Percentiles rank a stretch among this genome's conserved stretches.
Conservation (phyloP, 2,113 vertebrate species). For the Haemorhous mexicanus region DNA sequence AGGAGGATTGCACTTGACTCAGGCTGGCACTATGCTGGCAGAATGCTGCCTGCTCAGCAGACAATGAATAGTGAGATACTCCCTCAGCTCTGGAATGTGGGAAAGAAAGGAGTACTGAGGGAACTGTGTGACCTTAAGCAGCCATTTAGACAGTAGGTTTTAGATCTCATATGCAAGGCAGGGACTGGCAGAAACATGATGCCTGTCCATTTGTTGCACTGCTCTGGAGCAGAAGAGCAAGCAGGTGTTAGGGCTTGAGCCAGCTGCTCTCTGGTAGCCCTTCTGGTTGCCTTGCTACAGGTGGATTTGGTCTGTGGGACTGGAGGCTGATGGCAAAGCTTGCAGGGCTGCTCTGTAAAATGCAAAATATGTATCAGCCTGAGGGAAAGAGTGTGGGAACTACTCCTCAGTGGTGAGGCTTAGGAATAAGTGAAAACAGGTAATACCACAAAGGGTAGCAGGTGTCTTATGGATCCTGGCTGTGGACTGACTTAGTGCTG, state of each 20-base stretch:
- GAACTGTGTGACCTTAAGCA: background rate
- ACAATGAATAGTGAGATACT: background rate
- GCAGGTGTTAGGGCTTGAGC: background rate
- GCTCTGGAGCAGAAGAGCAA: background rate
- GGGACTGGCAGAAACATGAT: rapidly evolving
- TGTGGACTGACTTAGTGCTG: background rate
- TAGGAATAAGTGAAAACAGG: background rate
- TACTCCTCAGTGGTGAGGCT: background rate
- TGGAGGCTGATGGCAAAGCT: background rate
- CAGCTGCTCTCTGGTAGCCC: background rate
- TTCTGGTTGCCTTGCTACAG: background rate
- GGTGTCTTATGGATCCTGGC: background rate
- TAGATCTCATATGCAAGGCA: background rate
- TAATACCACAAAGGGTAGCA: background rate
- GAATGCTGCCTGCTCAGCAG: background rate
- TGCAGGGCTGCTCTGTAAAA: background rate
- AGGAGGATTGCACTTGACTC: background rate
- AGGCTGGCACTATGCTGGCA: background rate
- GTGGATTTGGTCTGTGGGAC: background rate
- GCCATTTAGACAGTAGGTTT: background rate
- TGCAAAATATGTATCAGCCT: background rate
- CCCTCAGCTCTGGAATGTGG: background rate
- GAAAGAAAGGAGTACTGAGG: background rate
- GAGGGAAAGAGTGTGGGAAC: background rate
- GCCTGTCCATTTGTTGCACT: rapidly evolving